phyloP scores from a whole-genome alignment of 2,888 invertebrate genomes.

The Tenthredo mesomela region DNA sequence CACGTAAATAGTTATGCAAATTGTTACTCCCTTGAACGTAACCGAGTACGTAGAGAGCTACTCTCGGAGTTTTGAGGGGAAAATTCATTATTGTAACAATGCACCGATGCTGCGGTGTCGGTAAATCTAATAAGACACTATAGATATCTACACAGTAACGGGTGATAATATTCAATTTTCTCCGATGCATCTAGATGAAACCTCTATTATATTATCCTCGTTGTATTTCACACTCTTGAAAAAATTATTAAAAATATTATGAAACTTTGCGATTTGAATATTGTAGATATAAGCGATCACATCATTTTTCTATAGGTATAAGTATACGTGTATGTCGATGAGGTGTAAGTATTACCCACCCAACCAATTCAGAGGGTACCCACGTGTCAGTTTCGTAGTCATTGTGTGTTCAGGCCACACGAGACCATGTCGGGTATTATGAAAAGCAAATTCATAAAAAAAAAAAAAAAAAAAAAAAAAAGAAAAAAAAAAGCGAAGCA shows the following conservation, averaged over 20 bases:
- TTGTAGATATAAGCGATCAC: not conserved
- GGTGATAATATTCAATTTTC: not conserved
- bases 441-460: conserved; percentile 45
- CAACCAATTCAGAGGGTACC: conserved; percentile 21
- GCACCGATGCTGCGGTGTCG: not conserved
- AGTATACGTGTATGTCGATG: not conserved
- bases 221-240: not conserved
- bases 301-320: not conserved
- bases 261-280: not conserved
- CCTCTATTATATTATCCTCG: not conserved
- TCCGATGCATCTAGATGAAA: not conserved
- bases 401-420: conserved; percentile 54
- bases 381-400: conserved; percentile 41
- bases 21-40: not conserved
- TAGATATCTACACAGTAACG: not conserved
- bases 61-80: not conserved
- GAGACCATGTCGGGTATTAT: conserved; percentile 54
- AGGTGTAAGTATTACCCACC: conserved; percentile 30
- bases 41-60: not conserved
- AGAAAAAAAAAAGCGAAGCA: conserved; percentile 16
- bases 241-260: not conserved
- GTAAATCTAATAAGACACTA: conserved; percentile 28
- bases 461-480: conserved; percentile 20
- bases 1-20: conserved; percentile 42
- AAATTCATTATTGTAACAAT: conserved; percentile 34